Conservation (phyloP, 1,140 invertebrate species). For the Cecropterus lyciades region DNA sequence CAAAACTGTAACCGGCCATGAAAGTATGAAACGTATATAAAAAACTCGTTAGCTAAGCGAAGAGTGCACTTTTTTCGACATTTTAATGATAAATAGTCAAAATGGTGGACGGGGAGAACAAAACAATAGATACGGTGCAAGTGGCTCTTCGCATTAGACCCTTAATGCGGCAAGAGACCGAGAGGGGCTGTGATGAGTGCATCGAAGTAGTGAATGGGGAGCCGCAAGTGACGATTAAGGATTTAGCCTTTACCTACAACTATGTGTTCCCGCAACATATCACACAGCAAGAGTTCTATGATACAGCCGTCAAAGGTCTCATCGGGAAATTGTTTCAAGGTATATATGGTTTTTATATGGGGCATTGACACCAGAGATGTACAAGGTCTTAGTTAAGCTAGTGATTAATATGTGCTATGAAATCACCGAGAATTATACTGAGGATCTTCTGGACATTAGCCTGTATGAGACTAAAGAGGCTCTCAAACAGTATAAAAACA, state of each 20-base stretch:
- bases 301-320: slow-evolving; percentile 89
- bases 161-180: slow-evolving; percentile 88
- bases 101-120: slow-evolving; percentile 67
- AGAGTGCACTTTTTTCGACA: neutral
- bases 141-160: slow-evolving; percentile 94
- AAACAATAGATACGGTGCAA: slow-evolving; percentile 84
- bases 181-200: slow-evolving; percentile 88
- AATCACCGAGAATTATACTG: too few relatives aligned
- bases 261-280: slow-evolving; percentile 90
- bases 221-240: slow-evolving; percentile 90
- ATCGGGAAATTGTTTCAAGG: slow-evolving; percentile 93
- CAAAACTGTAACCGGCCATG: slow-evolving; percentile 37
- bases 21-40: slow-evolving; percentile 13
- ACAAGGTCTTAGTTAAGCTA: too few relatives aligned
- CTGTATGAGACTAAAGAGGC: too few relatives aligned
- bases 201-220: slow-evolving; percentile 86
- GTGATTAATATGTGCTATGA: too few relatives aligned
- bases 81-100: slow-evolving; percentile 30
- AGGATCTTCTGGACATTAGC: too few relatives aligned
- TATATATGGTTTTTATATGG: slow-evolving; percentile 60
- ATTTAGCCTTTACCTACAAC: slow-evolving; percentile 95
- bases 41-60: slow-evolving; percentile 20
- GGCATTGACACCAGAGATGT: too few relatives aligned
- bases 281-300: slow-evolving; percentile 91
- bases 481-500: too few relatives aligned